phyloP scores from a whole-genome alignment of 1,140 invertebrate species.

The Drosophila kepulauana region DNA sequence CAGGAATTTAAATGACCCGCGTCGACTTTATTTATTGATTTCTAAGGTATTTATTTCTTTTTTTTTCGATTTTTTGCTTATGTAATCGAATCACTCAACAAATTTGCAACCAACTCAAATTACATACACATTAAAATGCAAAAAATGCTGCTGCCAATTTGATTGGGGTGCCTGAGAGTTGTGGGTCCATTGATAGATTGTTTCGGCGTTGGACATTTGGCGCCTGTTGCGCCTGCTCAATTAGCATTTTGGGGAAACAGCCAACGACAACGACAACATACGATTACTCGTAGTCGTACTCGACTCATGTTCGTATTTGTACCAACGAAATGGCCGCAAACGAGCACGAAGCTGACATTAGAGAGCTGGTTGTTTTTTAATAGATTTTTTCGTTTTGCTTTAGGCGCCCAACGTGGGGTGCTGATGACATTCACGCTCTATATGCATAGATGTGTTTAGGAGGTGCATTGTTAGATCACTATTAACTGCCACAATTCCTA shows the following conservation, averaged over 20 bases:
- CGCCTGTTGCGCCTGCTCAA: constrained; percentile 63
- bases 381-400: neutral
- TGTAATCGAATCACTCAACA: constrained; percentile 72
- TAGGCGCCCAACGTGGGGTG: constrained; percentile 30
- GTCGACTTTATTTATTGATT: constrained; percentile 48
- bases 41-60: constrained; percentile 24
- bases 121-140: constrained; percentile 63
- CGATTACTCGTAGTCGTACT: neutral
- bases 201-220: constrained; percentile 47
- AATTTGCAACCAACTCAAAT: constrained; percentile 77
- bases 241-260: constrained; percentile 65
- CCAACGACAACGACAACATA: constrained; percentile 25
- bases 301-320: neutral
- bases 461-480: neutral
- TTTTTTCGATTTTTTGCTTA: constrained; percentile 44
- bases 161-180: constrained; percentile 26
- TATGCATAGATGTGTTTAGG: neutral
- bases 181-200: constrained; percentile 62
- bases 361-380: constrained; percentile 35
- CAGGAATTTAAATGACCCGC: constrained; percentile 18
- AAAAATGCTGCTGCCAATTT: constrained; percentile 35
- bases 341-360: constrained; percentile 62
- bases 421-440: constrained; percentile 52
- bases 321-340: constrained; percentile 50
- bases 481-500: neutral